A percentile compares a stretch with the other conserved stretches of the same genome.
Evolutionary conservation across 1,140 invertebrate species (phyloP).

Genomic region (Drosophila albomicans): DNA sequence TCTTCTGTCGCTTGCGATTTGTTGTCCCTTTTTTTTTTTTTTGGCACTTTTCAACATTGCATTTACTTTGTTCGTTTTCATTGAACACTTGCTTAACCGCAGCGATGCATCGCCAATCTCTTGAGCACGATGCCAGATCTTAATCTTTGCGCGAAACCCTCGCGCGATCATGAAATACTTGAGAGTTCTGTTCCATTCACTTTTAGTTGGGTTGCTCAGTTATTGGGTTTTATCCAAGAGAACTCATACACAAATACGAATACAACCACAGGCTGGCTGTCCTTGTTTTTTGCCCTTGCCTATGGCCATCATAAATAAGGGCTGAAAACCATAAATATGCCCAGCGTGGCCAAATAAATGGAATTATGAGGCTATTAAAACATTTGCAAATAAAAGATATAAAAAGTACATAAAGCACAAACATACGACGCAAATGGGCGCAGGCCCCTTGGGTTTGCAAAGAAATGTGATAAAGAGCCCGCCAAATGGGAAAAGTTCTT

Average conservation of each 20-base stretch:
- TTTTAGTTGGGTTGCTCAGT: background rate
- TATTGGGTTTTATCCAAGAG: slow-evolving; percentile 3
- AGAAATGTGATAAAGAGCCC: slow-evolving; percentile 23
- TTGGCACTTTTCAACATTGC: slow-evolving; percentile 13
- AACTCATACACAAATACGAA: background rate
- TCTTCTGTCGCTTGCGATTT: background rate
- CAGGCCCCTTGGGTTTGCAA: slow-evolving; percentile 1
- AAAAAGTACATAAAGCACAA: slow-evolving; percentile 55
- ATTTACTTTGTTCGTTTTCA: slow-evolving; percentile 11
- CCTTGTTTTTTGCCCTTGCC: slow-evolving; percentile 3
- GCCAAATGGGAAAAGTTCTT: background rate
- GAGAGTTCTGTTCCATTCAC: background rate
- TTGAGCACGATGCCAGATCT: slow-evolving; percentile 33
- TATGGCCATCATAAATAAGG: slow-evolving; percentile 57
- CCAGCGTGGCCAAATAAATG: slow-evolving; percentile 45
- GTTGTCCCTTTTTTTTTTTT: background rate
- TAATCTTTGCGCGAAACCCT: slow-evolving; percentile 34
- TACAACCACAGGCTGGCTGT: background rate
- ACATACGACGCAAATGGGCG: slow-evolving; percentile 43
- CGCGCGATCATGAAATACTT: slow-evolving; percentile 40
- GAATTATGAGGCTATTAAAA: slow-evolving; percentile 66
- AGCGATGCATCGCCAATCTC: slow-evolving; percentile 5
- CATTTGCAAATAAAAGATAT: slow-evolving; percentile 56
- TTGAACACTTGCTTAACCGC: slow-evolving; percentile 39
- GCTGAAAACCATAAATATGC: slow-evolving; percentile 57